phyloP scores from a whole-genome alignment of 2,797 vertebrate genomes.

The Columba guinea region DNA sequence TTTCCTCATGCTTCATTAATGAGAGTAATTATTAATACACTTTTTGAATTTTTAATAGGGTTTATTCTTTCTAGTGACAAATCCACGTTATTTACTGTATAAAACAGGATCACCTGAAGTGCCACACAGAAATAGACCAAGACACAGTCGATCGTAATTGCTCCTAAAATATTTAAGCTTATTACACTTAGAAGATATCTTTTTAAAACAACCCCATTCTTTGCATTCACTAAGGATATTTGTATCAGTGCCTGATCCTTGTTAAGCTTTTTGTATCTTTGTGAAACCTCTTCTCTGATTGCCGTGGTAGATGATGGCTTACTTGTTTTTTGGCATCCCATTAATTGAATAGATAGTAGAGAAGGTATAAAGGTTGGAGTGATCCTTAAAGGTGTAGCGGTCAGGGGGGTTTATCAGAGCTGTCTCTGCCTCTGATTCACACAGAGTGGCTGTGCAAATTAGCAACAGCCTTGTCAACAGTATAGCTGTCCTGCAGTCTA shows the following conservation, averaged over 20 bases:
- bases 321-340: background rate
- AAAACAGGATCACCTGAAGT: background rate
- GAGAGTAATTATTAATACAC: background rate
- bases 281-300: background rate
- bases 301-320: background rate
- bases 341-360: background rate
- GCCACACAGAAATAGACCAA: background rate
- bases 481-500: background rate
- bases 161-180: background rate
- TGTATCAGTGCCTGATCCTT: background rate
- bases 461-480: background rate
- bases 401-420: background rate
- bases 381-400: background rate
- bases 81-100: background rate
- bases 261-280: background rate
- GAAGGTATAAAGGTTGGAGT: background rate
- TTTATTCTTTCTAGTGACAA: background rate
- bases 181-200: background rate
- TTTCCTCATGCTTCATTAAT: background rate
- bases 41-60: background rate
- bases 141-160: background rate
- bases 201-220: background rate
- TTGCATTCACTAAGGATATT: background rate
- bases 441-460: background rate
- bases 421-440: background rate